A percentile compares a stretch with the other conserved stretches of the same genome.
These are phyloP conservation scores for Peribatodes rhomboidaria DNA, from an alignment of 2,888 invertebrate genomes.

Conservation along the genomic window DNA sequence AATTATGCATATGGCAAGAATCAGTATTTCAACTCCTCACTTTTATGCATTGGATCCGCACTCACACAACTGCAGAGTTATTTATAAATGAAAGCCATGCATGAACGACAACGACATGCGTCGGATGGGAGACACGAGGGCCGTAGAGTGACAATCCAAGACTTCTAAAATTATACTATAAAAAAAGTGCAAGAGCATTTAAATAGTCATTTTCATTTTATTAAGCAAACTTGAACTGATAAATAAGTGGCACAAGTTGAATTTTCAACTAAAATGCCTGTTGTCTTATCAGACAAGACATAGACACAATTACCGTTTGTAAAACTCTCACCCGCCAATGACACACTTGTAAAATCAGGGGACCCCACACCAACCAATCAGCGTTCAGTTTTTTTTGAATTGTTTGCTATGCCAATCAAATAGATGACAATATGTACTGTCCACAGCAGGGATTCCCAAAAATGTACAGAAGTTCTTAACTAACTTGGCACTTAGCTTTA, in stretches of 20 bases:
- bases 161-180: neutral
- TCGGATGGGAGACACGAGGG: slow-evolving; percentile 44
- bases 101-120: slow-evolving; percentile 63
- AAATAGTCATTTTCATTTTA: too few relatives aligned
- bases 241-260: too few relatives aligned
- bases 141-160: slow-evolving; percentile 42
- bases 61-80: slow-evolving; percentile 46
- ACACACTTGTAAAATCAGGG: too few relatives aligned
- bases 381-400: neutral
- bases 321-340: too few relatives aligned
- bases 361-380: neutral
- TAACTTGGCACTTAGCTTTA: too few relatives aligned
- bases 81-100: slow-evolving; percentile 59
- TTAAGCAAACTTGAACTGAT: too few relatives aligned
- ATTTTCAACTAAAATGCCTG: too few relatives aligned
- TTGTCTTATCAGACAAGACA: too few relatives aligned
- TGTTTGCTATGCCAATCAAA: neutral
- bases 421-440: neutral
- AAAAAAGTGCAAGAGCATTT: too few relatives aligned
- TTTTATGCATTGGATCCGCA: neutral
- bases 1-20: neutral
- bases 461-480: too few relatives aligned
- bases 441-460: too few relatives aligned
- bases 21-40: neutral
- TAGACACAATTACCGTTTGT: too few relatives aligned